These are phyloP conservation scores for Malaclemys terrapin DNA, from an alignment of 2,113 vertebrate genomes.

Conservation along the genomic window DNA sequence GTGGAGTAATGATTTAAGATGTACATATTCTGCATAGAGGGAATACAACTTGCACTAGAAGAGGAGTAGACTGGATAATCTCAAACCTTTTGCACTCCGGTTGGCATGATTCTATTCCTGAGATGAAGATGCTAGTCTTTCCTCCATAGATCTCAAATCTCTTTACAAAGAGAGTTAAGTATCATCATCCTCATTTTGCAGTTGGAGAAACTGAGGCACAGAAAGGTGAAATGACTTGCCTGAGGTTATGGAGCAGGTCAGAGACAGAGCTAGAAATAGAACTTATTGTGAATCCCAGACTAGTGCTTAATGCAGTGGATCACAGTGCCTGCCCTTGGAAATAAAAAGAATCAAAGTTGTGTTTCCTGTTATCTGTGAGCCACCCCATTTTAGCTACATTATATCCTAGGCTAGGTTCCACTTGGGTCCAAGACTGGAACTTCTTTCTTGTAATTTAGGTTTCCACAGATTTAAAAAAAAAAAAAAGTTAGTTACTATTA, in stretches of 20 bases:
- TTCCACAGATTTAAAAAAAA: neutral
- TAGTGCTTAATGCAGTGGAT: neutral
- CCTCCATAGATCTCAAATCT: neutral
- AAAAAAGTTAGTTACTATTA: neutral
- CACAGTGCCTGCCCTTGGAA: rapidly evolving
- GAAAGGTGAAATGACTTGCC: neutral
- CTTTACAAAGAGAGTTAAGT: neutral
- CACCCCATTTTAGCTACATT: neutral
- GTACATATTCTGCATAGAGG: neutral
- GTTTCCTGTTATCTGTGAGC: neutral
- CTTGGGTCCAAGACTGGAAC: neutral
- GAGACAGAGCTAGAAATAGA: neutral
- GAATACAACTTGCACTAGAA: neutral
- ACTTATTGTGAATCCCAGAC: neutral
- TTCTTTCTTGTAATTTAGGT: rapidly evolving
- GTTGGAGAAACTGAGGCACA: neutral
- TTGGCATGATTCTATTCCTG: neutral
- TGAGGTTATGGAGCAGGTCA: neutral
- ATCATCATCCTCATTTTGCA: rapidly evolving
- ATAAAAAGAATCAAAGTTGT: neutral
- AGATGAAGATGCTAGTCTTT: neutral
- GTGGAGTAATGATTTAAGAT: neutral
- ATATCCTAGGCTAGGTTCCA: neutral
- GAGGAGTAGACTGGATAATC: neutral
- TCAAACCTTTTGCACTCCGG: neutral